phyloP scores from a whole-genome alignment of 2,888 invertebrate genomes.

The Rhamphomyia laevipes region DNA sequence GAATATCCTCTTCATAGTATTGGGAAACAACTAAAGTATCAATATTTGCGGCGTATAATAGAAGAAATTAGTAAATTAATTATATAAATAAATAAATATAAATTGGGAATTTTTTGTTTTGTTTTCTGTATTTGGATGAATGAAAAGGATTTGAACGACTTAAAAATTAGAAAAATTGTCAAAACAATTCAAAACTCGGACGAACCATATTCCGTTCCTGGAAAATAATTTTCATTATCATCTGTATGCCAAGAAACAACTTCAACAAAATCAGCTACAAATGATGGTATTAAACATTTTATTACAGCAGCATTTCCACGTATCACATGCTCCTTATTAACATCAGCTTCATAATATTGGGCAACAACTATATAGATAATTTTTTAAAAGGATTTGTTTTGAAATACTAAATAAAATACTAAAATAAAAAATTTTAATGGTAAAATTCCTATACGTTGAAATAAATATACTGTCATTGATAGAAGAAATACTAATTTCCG shows the following conservation, averaged over 20 bases:
- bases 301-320: slow-evolving; percentile 68
- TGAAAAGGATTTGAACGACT: neutral
- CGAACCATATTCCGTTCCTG: slow-evolving; percentile 38
- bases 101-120: neutral
- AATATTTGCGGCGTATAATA: neutral
- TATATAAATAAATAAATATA: neutral
- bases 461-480: no score
- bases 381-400: no score
- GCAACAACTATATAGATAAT: slow-evolving; percentile 69
- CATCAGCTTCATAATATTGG: slow-evolving; percentile 71
- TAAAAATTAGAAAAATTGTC: slow-evolving; percentile 1
- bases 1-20: slow-evolving; percentile 82
- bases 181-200: slow-evolving; percentile 7
- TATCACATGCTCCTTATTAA: slow-evolving; percentile 75
- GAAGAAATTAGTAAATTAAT: neutral
- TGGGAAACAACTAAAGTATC: slow-evolving; percentile 65
- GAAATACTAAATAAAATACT: no score
- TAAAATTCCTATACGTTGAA: no score
- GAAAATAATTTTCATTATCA: slow-evolving; percentile 45
- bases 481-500: no score
- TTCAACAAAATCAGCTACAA: slow-evolving; percentile 74
- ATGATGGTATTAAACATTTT: slow-evolving; percentile 75
- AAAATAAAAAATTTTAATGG: no score
- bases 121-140: no score
- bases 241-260: slow-evolving; percentile 73